Base-by-base conservation (phyloP, 2,113 vertebrate genomes). In the Paramormyrops kingsleyae region DNA sequence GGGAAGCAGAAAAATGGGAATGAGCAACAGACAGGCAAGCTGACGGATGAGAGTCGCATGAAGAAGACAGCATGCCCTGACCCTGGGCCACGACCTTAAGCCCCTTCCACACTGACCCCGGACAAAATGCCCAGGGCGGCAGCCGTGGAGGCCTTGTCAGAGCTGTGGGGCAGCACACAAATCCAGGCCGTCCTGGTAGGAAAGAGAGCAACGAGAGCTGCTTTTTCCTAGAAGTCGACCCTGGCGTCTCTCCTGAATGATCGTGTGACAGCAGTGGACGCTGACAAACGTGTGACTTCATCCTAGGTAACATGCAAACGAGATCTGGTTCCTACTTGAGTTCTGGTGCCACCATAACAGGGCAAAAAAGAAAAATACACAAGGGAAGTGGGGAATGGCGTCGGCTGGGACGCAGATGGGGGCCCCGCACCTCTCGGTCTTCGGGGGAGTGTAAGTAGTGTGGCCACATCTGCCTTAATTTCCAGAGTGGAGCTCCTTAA, bases 371-470 rank as follows among this genome's bases (percentile, higher is more conserved):
- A 53, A 17, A 19, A 70, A 27, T 31, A 31, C 9, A 70, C n/a
- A 31, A 13, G 1, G 24, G n/a, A 70, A 8, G 66, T 13, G 3
- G 27, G 24, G 27, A 13, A 31, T 27, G 10, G 7, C 10, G 0
- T 70, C n/a, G 24, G n/a, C 62, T 12, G 24, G n/a, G 27, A 31
- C 12, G 1, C n/a, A 27, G 10, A 15, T 12, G 17, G 88, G 70
- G 50, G 77, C 27, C 31, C 44, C 62, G 80, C 46, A 77, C 89
- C 83, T 90, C 84, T 59, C 91, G 91, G 89, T 90, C 89, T 85
- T 91, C 83, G 89, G 44, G 35, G 83, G 89, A 39, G 74, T 19
- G 85, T 49, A 39, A 46, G 24, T 6, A 77, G 27, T 47, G 15
- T 21, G 7, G 80, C 27, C 39, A 85, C 88, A 42, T 52, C 50